Conservation (phyloP, 2,888 invertebrate genomes). For the Furcula furcula region DNA sequence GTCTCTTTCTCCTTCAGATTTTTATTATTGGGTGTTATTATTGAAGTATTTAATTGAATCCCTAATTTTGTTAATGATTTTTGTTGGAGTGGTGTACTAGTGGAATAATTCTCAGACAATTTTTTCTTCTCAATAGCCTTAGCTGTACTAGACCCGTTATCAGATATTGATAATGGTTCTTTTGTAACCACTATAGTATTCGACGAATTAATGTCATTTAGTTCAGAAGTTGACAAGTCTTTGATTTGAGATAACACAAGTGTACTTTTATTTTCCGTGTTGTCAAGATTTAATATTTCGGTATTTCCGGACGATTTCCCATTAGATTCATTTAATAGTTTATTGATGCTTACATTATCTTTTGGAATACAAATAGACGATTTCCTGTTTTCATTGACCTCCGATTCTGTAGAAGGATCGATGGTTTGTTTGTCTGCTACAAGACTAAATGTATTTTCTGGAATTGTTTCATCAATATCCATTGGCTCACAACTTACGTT, state of each 20-base stretch:
- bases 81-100: slow-evolving; percentile 66
- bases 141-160: slow-evolving; percentile 33
- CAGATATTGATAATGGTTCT: slow-evolving; percentile 43
- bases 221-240: slow-evolving; percentile 46
- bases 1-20: slow-evolving; percentile 22
- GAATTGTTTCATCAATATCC: slow-evolving; percentile 73
- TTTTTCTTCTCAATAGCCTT: slow-evolving; percentile 42
- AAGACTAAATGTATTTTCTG: slow-evolving; percentile 44
- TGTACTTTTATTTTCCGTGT: slow-evolving; percentile 54
- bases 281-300: slow-evolving; percentile 35
- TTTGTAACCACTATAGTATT: slow-evolving; percentile 26
- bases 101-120: slow-evolving; percentile 47
- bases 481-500: slow-evolving; percentile 64
- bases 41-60: slow-evolving; percentile 54
- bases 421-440: slow-evolving; percentile 29
- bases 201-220: slow-evolving; percentile 35
- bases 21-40: slow-evolving; percentile 39
- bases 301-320: slow-evolving; percentile 4
- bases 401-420: slow-evolving; percentile 12
- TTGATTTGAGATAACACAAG: slow-evolving; percentile 60
- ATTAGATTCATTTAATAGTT: slow-evolving; percentile 3
- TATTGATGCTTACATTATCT: slow-evolving; percentile 22
- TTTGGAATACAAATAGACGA: slow-evolving; percentile 22
- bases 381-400: too few relatives aligned
- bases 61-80: slow-evolving; percentile 46